Conservation (phyloP, 2,113 vertebrate genomes). For the Brachyistius frenatus region DNA sequence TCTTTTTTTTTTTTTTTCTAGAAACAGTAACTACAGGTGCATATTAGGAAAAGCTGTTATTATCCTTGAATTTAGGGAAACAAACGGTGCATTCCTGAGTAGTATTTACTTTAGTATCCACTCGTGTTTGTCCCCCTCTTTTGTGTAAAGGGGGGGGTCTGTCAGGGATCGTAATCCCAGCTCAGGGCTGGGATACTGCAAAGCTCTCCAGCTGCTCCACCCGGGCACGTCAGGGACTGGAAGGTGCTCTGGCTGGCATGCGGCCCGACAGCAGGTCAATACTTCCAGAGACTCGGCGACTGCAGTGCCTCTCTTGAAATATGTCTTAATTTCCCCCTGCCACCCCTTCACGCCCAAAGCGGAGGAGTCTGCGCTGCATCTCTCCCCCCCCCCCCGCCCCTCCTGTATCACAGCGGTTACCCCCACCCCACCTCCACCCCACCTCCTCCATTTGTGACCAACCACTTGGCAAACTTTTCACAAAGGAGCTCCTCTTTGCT, state of each 20-base stretch:
- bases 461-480: slow-evolving; percentile 61
- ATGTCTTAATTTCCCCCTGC: slow-evolving; percentile 71
- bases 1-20: not conserved
- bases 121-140: slow-evolving; percentile 38
- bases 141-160: slow-evolving; percentile 15
- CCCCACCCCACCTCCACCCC: not conserved
- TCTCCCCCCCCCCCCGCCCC: too few species aligned
- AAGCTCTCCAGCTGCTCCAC: slow-evolving; percentile 54
- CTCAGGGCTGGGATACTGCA: slow-evolving; percentile 45
- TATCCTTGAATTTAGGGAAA: slow-evolving; percentile 24
- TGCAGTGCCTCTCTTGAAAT: slow-evolving; percentile 75
- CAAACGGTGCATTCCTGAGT: slow-evolving; percentile 39
- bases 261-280: slow-evolving; percentile 81
- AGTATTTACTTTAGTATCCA: slow-evolving; percentile 52
- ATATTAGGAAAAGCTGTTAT: slow-evolving; percentile 1
- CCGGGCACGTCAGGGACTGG: slow-evolving; percentile 36
- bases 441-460: slow-evolving; percentile 19
- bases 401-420: slow-evolving; percentile 36
- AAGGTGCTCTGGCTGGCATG: slow-evolving; percentile 76
- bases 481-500: slow-evolving; percentile 46
- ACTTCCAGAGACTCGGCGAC: slow-evolving; percentile 79
- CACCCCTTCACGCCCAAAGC: slow-evolving; percentile 62
- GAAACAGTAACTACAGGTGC: not conserved
- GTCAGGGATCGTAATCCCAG: slow-evolving; percentile 43
- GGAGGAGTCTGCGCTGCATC: slow-evolving; percentile 37